Percentiles rank a stretch among this genome's conserved stretches.
phyloP scores from a whole-genome alignment of 1,140 invertebrate genomes.

The Homalodisca vitripennis region DNA sequence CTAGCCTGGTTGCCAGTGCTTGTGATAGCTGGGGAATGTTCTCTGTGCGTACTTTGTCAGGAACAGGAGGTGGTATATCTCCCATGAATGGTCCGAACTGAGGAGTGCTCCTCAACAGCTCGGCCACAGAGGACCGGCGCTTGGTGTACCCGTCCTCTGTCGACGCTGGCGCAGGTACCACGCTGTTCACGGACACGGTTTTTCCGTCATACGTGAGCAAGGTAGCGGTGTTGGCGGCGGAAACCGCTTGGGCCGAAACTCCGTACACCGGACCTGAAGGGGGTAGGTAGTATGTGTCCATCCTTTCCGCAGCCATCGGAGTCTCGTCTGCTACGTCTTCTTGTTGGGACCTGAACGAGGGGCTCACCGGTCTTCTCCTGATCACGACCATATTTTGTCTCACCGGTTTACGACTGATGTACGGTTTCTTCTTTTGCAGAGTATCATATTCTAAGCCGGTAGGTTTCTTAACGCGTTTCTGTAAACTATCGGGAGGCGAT shows the following conservation, averaged over 20 bases:
- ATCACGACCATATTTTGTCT: constrained; percentile 26
- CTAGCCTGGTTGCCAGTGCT: constrained; percentile 37
- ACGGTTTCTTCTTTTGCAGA: constrained; percentile 28
- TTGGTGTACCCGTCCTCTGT: constrained; percentile 10
- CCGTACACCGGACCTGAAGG: constrained; percentile 48
- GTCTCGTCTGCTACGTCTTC: constrained; percentile 52
- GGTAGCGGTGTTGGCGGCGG: constrained; percentile 45
- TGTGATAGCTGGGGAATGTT: constrained; percentile 42
- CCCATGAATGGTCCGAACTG: constrained; percentile 70
- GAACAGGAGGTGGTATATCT: constrained; percentile 60
- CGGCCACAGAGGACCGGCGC: background rate
- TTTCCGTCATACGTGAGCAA: constrained; percentile 72
- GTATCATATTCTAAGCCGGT: constrained; percentile 34
- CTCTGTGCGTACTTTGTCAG: constrained; percentile 44
- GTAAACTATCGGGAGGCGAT: constrained; percentile 56
- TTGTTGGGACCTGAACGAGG: constrained; percentile 35
- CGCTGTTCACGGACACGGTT: constrained; percentile 59
- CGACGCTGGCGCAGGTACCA: constrained; percentile 26
- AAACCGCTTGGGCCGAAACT: background rate
- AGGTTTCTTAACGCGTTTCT: constrained; percentile 35
- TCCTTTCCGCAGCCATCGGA: constrained; percentile 66
- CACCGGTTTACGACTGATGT: constrained; percentile 9
- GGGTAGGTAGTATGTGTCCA: constrained; percentile 67
- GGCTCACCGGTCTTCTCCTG: constrained; percentile 30
- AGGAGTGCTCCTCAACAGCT: constrained; percentile 54